These are phyloP conservation scores for Melieria picta DNA, from an alignment of 2,888 invertebrate species.

Conservation along the genomic window DNA sequence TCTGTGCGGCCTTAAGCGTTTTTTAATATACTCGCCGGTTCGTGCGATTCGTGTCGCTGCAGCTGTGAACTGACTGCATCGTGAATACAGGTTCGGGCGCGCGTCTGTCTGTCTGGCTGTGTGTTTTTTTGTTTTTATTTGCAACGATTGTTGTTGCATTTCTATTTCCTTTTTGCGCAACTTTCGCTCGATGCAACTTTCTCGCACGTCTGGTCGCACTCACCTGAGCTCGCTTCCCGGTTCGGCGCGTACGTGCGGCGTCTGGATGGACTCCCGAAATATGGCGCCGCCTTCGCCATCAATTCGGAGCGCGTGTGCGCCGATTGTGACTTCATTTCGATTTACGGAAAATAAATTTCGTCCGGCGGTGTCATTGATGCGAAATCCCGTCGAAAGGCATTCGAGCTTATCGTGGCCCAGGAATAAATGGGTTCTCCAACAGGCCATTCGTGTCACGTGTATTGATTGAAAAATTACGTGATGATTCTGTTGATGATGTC, in stretches of 20 bases:
- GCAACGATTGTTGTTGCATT: too few species aligned
- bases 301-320: slow-evolving; percentile 79
- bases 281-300: slow-evolving; percentile 84
- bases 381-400: slow-evolving; percentile 80
- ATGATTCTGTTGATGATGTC: slow-evolving; percentile 70
- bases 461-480: slow-evolving; percentile 79
- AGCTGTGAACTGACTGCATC: not conserved
- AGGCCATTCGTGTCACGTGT: slow-evolving; percentile 72
- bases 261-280: slow-evolving; percentile 85
- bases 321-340: slow-evolving; percentile 81
- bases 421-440: slow-evolving; percentile 76
- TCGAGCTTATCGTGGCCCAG: slow-evolving; percentile 85
- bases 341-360: slow-evolving; percentile 84
- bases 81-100: not conserved
- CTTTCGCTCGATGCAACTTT: not conserved
- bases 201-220: slow-evolving; percentile 52
- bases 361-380: slow-evolving; percentile 81
- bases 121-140: not conserved
- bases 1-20: slow-evolving; percentile 20
- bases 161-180: not conserved
- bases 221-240: slow-evolving; percentile 86
- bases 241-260: slow-evolving; percentile 82
- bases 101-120: not conserved
- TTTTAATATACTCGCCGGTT: slow-evolving; percentile 25
- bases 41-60: not conserved